Evolutionary conservation across 2,797 vertebrate species (phyloP), one percentile per base, ranked within the genome.

Genomic region (Malurus leucopterus): DNA sequence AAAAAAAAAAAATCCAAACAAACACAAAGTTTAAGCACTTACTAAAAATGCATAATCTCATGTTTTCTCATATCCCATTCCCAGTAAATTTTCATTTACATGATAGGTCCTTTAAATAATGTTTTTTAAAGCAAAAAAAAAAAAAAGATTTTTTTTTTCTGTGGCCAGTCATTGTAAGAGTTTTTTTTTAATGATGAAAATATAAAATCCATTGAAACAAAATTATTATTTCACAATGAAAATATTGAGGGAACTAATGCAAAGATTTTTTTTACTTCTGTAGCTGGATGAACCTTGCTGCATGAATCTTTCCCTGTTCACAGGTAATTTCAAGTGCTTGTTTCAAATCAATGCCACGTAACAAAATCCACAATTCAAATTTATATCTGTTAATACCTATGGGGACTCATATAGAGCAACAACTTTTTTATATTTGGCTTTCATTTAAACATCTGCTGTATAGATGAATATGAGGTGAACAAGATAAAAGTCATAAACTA

Each of bases 111-210:
- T 40, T 57, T 46, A 50, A 58, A 15, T 11, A 67, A 1, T 8
- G 14, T 38, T 43, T 54, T 50, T 41, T 13, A 6, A 80, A 34
- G 2, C 1, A 30, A 44, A n/a, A n/a, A n/a, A n/a, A n/a, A n/a
- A n/a, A n/a, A n/a, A n/a, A n/a, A n/a, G n/a, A n/a, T n/a, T n/a
- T n/a, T n/a, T n/a, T n/a, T n/a, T n/a, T n/a, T n/a, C n/a, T n/a
- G n/a, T n/a, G n/a, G 5, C 21, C 2, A 46, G 5, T 62, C 9
- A 44, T 53, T 2, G 10, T 18, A 54, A 58, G 2, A 1, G 1
- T 24, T 69, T 69, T 68, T 81, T 54, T 49, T n/a, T n/a, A 29
- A 54, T 49, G 4, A 38, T 26, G 11, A 41, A 78, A 41, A 36
- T 65, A 17, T 19, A 70, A 53, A 44, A 8, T 14, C 17, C 1